Evolutionary conservation across 2,113 vertebrate species (phyloP).

Genomic region (Paramisgurnus dabryanus): DNA sequence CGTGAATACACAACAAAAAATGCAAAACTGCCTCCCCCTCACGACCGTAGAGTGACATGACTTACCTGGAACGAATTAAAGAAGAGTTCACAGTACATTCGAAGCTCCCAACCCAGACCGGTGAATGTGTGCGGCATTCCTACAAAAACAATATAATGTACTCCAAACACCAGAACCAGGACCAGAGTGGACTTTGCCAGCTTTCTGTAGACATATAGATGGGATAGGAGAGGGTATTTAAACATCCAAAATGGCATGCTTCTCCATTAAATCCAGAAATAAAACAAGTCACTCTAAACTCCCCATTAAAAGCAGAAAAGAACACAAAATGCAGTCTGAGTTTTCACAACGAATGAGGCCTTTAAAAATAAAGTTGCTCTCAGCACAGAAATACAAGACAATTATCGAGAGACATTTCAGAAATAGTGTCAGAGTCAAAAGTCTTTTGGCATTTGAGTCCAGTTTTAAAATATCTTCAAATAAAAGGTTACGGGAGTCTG

Average conservation of each 20-base stretch:
- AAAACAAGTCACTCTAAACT: neutral
- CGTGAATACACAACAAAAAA: too few relatives aligned
- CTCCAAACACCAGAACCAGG: conserved; percentile 85
- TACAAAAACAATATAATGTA: conserved; percentile 88
- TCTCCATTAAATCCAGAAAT: too few relatives aligned
- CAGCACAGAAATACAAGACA: neutral
- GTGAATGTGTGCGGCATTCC: conserved; percentile 83
- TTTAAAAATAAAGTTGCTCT: neutral
- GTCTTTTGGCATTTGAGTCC: neutral
- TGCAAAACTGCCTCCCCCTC: too few relatives aligned
- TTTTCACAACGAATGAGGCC: neutral
- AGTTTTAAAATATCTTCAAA: neutral
- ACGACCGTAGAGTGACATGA: neutral
- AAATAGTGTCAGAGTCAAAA: neutral
- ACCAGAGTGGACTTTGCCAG: conserved; percentile 88
- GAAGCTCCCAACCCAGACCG: conserved; percentile 82
- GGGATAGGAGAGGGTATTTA: neutral
- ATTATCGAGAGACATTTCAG: neutral
- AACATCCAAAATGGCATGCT: too few relatives aligned
- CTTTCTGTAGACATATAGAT: conserved; percentile 73
- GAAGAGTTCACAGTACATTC: conserved; percentile 92
- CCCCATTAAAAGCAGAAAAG: neutral
- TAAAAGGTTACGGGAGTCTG: neutral
- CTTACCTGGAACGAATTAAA: conserved; percentile 91
- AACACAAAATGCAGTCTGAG: too few relatives aligned